Base-by-base conservation (phyloP, 2,888 invertebrate species). In the Alitta virens region DNA sequence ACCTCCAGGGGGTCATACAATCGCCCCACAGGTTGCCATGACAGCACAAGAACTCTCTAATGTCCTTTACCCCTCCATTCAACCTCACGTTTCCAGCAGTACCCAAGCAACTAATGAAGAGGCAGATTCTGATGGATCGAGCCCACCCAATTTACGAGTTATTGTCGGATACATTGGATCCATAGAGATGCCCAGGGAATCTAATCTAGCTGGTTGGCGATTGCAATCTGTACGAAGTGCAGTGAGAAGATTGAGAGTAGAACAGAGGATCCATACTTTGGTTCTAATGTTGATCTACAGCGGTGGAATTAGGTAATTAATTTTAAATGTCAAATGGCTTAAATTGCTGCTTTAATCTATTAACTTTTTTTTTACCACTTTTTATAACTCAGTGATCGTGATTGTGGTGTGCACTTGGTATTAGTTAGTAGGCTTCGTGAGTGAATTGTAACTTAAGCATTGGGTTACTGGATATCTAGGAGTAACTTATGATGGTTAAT, bases 91-190 rank as follows among this genome's bases (percentile, higher is more conserved):
- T 52, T 38, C 23, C 24, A 38, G 21, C 14, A 33, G 21, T 5
- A 14, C 60, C 25, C 60, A 18, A 21, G 50, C 16, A 26, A 25
- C 33, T 21, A 25, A 33, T 3, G 62, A 62, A 23, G 24, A 56
- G 12, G 25, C 38, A 2, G 38, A 38, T 54, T 51, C n/a, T 16
- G 56, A 18, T 26, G 57, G 40, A 7, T 50, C 14, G 25, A 42
- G 18, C 18, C 46, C 27, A 18, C 50, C 33, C 25, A 57, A 25
- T 27, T 42, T 59, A 23, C 25, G 27, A 55, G 49, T 56, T 5
- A 49, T 81, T 24, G 77, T 97, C 0, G 95, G 95, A 1, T 97
- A 97, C 82, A 85, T 97, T 54, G 96, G 96, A 24, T 95, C 96
- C 1, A 94, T 97, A 67, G 96, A 96, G 83, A 94, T 96, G 85